Percentiles rank a stretch among this genome's conserved stretches.
Evolutionary conservation across 2,113 vertebrate genomes (phyloP).

Genomic region (Hyaena hyaena): DNA sequence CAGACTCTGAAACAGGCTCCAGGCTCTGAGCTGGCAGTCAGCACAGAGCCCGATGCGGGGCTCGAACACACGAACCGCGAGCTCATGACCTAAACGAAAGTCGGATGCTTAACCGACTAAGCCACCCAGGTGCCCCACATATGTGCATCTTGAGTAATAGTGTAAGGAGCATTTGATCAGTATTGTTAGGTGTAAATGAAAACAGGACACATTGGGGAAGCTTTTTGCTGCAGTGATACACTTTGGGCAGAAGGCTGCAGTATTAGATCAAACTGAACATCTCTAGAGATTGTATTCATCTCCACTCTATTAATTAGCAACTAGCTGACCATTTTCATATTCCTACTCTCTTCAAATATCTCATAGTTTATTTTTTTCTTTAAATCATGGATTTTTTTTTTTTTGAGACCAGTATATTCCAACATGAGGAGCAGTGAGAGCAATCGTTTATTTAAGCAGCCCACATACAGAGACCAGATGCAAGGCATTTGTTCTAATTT

Average conservation of each 20-base stretch:
- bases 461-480: not conserved
- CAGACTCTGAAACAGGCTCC: too few relatives aligned
- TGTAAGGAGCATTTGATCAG: not conserved
- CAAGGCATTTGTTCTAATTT: not conserved
- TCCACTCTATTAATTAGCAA: not conserved
- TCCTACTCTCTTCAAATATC: not conserved
- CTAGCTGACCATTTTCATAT: not conserved
- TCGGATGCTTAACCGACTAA: too few relatives aligned
- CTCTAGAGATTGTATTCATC: constrained; percentile 22
- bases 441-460: not conserved
- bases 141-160: not conserved
- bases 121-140: too few relatives aligned
- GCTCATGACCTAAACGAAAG: too few relatives aligned
- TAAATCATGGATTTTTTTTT: not conserved
- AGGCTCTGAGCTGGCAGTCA: too few relatives aligned
- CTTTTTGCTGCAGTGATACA: constrained; percentile 68
- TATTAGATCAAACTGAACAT: constrained; percentile 75
- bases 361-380: not conserved
- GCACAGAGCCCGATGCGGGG: too few relatives aligned
- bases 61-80: too few relatives aligned
- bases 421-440: not conserved
- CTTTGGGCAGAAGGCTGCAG: constrained; percentile 85
- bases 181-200: not conserved
- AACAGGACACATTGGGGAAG: not conserved
- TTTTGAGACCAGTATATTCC: not conserved